These are phyloP conservation scores for Microhierax caerulescens DNA, from an alignment of 2,797 vertebrate species.

Conservation along the genomic window DNA sequence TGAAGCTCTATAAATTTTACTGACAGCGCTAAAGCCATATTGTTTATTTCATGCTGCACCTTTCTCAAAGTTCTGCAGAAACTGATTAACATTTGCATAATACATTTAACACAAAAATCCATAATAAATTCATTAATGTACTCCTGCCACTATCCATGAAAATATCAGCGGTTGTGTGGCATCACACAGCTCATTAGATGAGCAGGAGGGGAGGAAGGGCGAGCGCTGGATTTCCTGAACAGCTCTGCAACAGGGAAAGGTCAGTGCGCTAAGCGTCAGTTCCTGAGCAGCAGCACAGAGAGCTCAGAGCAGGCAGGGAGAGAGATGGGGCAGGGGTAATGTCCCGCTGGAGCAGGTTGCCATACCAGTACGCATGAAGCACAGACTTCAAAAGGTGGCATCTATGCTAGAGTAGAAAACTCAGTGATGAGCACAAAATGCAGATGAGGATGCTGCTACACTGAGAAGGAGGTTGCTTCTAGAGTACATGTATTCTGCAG, in stretches of 20 bases:
- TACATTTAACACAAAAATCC: constrained; percentile 59
- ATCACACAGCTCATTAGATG: constrained; percentile 23
- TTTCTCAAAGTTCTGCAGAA: constrained; percentile 39
- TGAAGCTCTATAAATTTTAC: not conserved
- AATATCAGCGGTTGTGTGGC: constrained; percentile 19
- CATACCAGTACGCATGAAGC: not conserved
- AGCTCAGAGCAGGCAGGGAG: not conserved
- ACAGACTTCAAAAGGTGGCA: not conserved
- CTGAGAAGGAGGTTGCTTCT: not conserved
- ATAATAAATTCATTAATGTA: constrained; percentile 63
- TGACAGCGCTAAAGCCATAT: not conserved
- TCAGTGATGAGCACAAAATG: accelerated
- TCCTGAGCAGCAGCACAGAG: not conserved
- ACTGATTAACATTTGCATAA: constrained; percentile 68
- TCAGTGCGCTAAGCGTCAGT: not conserved
- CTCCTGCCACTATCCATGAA: constrained; percentile 33
- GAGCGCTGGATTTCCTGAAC: not conserved
- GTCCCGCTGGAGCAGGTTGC: not conserved
- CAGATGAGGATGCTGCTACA: not conserved
- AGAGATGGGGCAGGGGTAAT: not conserved
- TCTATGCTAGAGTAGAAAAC: not conserved
- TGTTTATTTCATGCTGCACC: constrained; percentile 55
- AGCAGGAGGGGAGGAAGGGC: not conserved
- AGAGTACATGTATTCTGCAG: accelerated
- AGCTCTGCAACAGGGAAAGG: not conserved